phyloP scores from a whole-genome alignment of 2,797 vertebrate species.

The Bucorvus abyssinicus region DNA sequence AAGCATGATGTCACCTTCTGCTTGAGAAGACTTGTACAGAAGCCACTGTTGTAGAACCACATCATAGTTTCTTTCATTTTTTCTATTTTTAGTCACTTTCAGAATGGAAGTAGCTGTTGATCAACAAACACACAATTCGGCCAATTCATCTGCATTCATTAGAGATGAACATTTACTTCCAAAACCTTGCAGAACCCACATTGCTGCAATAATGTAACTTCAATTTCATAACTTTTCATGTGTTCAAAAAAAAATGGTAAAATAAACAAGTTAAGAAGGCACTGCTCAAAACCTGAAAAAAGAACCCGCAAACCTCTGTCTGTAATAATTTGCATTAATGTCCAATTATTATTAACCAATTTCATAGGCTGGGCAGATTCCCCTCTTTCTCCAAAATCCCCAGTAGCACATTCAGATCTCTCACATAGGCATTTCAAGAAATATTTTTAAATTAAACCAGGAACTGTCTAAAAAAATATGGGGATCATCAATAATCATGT shows the following conservation, averaged over 20 bases:
- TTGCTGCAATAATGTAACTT: not conserved
- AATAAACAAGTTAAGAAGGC: not conserved
- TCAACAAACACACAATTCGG: not conserved
- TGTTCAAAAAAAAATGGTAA: not conserved
- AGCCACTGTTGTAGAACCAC: not conserved
- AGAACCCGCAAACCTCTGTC: not conserved
- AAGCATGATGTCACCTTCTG: not conserved
- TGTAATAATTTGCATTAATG: not conserved
- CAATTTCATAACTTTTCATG: not conserved
- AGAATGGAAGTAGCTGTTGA: not conserved
- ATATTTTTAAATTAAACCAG: not conserved
- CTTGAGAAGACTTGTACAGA: not conserved
- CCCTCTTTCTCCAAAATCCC: not conserved
- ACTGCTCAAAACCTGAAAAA: not conserved
- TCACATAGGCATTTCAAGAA: not conserved
- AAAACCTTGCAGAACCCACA: not conserved
- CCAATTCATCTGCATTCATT: not conserved
- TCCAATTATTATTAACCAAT: not conserved
- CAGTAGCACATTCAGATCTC: not conserved
- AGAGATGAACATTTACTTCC: not conserved
- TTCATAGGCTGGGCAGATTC: not conserved
- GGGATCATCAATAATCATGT: not conserved
- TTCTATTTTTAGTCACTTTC: not conserved
- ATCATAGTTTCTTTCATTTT: not conserved
- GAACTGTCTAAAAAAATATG: not conserved